Conservation (phyloP, 2,797 vertebrate species). For the Coluber constrictor region DNA sequence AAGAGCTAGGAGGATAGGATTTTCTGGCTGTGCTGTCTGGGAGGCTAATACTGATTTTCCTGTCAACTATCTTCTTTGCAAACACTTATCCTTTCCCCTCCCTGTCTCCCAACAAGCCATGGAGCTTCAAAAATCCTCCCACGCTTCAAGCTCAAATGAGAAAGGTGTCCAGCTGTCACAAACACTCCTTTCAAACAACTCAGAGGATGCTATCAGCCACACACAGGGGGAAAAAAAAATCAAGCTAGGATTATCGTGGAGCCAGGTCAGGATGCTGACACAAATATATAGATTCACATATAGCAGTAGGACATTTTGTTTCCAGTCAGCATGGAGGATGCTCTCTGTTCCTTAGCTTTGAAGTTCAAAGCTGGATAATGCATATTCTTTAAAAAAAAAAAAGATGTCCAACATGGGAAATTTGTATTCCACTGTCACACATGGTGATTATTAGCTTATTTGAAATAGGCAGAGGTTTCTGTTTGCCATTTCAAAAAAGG, state of each 20-base stretch:
- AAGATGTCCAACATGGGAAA: conserved; percentile 10
- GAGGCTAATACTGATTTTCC: conserved; percentile 61
- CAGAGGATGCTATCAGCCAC: not conserved
- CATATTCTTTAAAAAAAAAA: conserved; percentile 20
- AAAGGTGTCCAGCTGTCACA: conserved; percentile 46
- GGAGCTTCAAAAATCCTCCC: conserved; percentile 42
- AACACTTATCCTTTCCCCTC: conserved; percentile 43
- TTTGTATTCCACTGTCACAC: conserved; percentile 51
- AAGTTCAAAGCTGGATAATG: conserved; percentile 53
- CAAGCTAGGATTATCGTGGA: conserved; percentile 1
- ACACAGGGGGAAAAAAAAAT: accelerated
- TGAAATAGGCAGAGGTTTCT: conserved; percentile 55
- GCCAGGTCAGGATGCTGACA: conserved; percentile 10
- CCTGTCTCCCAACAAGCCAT: conserved; percentile 48
- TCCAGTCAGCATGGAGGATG: conserved; percentile 40
- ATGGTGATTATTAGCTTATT: conserved; percentile 54
- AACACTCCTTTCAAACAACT: not conserved
- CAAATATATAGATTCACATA: conserved; percentile 35
- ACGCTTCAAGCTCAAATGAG: conserved; percentile 47
- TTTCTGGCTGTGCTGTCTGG: conserved; percentile 54
- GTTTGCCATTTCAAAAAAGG: conserved; percentile 30
- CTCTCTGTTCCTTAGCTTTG: conserved; percentile 50
- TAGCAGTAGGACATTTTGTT: conserved; percentile 43
- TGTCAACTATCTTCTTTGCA: conserved; percentile 60
- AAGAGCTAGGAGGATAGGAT: conserved; percentile 53